Conservation (phyloP, 2,113 vertebrate genomes). For the Mormyrus lacerda region DNA sequence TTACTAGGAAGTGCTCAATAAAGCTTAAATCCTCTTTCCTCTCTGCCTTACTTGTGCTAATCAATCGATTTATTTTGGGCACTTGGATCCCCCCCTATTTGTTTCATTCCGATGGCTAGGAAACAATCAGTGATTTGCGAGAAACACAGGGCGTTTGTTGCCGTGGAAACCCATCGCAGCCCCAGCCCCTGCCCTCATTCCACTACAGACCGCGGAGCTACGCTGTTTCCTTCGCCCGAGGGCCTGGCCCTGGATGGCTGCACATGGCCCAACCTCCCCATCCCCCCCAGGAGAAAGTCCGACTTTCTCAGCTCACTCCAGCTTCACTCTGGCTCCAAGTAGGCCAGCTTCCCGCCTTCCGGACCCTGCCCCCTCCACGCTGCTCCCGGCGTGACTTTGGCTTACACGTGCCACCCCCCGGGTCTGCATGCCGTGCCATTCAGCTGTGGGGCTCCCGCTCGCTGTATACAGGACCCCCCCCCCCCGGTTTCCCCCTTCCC, state of each 20-base stretch:
- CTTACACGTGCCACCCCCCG: not conserved
- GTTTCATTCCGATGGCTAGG: not conserved
- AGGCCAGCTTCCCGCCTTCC: not conserved
- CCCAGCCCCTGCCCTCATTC: not conserved
- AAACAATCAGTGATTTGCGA: not conserved
- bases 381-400: not conserved
- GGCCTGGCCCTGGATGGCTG: not conserved
- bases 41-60: not conserved
- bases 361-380: not conserved
- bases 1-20: not conserved
- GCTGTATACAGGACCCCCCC: not conserved
- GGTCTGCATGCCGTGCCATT: not conserved
- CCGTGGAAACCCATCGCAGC: not conserved
- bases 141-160: not conserved
- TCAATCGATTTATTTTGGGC: not conserved
- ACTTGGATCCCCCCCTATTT: not conserved
- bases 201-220: not conserved
- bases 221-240: not conserved
- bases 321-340: not conserved
- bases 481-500: not conserved
- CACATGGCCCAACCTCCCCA: not conserved
- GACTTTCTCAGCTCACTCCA: not conserved
- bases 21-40: not conserved
- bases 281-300: not conserved
- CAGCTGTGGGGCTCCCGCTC: not conserved